Conservation (phyloP, 2,797 vertebrate species). For the Miichthys miiuy region DNA sequence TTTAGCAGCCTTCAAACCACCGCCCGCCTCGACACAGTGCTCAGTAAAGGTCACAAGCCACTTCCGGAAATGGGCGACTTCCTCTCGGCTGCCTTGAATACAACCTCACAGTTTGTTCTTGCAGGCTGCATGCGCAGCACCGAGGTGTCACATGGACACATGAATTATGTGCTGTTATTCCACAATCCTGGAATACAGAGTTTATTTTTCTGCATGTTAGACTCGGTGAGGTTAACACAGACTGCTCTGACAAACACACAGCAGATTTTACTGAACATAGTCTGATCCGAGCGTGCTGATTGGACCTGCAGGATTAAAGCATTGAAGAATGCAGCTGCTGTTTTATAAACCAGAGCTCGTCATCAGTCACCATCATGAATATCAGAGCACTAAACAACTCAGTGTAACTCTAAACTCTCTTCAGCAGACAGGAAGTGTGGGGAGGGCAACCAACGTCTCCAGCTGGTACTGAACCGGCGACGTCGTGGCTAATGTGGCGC, state of each 20-base stretch:
- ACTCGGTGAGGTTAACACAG: background rate
- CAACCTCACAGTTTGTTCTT: conserved; percentile 54
- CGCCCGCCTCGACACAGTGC: conserved; percentile 62
- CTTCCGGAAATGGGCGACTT: conserved; percentile 85
- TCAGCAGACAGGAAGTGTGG: too few relatives aligned
- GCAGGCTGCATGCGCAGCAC: conserved; percentile 1
- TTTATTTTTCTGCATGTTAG: too few relatives aligned
- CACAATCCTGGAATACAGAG: too few relatives aligned
- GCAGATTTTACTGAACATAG: conserved; percentile 11
- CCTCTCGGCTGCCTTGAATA: conserved; percentile 75
- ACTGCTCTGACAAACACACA: conserved; percentile 48
- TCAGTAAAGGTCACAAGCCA: conserved; percentile 85
- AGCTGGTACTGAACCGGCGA: too few relatives aligned
- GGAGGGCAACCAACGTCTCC: too few relatives aligned
- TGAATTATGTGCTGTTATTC: background rate
- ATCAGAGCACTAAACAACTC: too few relatives aligned
- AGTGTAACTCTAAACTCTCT: too few relatives aligned
- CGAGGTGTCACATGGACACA: conserved; percentile 16
- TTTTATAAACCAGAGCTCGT: background rate
- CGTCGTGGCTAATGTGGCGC: too few relatives aligned
- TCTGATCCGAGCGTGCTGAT: background rate
- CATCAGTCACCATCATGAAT: background rate
- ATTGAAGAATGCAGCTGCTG: background rate
- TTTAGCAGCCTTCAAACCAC: conserved; percentile 52
- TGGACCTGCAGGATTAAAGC: too few relatives aligned